phyloP scores from a whole-genome alignment of 2,888 invertebrate genomes.

The Callimorpha dominula region DNA sequence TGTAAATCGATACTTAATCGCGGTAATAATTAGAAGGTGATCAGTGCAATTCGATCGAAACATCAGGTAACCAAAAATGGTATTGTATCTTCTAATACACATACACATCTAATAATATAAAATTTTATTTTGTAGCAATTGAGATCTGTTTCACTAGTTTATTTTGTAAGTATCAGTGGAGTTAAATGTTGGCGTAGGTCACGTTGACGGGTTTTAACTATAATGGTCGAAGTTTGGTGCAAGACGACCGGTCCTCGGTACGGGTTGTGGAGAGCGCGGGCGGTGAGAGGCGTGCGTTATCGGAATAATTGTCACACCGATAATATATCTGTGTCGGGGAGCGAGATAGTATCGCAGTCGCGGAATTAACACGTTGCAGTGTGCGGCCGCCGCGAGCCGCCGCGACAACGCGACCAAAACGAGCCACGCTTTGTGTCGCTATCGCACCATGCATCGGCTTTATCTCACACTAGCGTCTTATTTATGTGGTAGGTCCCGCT shows the following conservation, averaged over 20 bases:
- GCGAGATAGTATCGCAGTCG: slow-evolving; percentile 48
- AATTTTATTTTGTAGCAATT: neutral
- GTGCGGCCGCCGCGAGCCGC: slow-evolving; percentile 18
- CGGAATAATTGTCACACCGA: slow-evolving; percentile 60
- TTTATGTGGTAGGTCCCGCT: slow-evolving; percentile 39
- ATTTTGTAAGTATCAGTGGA: neutral
- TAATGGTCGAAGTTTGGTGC: neutral
- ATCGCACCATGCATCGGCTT: slow-evolving; percentile 51
- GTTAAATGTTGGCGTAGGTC: neutral
- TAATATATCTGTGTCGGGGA: slow-evolving; percentile 58
- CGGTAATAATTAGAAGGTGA: too few species aligned
- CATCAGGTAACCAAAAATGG: too few species aligned
- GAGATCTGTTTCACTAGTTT: neutral
- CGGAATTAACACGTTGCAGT: slow-evolving; percentile 63
- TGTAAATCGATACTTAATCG: too few species aligned
- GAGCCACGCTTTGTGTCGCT: slow-evolving; percentile 57
- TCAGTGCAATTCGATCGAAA: too few species aligned
- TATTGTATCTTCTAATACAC: too few species aligned
- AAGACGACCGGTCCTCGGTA: neutral
- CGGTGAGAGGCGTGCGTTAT: slow-evolving; percentile 41
- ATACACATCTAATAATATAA: too few species aligned
- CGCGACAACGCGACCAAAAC: slow-evolving; percentile 47
- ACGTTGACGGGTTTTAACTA: neutral
- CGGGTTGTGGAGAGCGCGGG: neutral
- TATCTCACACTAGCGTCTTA: slow-evolving; percentile 49